Evolutionary conservation across 1,140 invertebrate species (phyloP), one percentile per base, ranked within the genome.

Genomic region (Stegodyphus mimosarum): DNA sequence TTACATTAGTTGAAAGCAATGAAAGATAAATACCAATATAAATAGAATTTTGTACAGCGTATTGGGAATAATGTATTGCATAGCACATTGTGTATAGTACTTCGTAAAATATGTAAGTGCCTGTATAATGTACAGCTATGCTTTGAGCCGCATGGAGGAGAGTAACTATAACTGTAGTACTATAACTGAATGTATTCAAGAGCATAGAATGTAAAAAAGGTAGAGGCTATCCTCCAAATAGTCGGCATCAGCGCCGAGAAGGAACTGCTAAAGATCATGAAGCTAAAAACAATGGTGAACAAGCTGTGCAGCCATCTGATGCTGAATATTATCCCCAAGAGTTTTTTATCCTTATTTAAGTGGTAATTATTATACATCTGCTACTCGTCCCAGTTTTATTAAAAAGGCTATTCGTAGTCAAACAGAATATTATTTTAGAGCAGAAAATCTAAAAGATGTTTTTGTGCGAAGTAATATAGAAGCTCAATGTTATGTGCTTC

Each of bases 381-480:
- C 55, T 9, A 15, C 55, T 9, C 9, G 9, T 9, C 9, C 1
- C 9, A 60, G 15, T 11, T 9, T 11, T 9, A 11, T 60, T 11
- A 60, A 60, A 60, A 60, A 60, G 55, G 55, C 55, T 15, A 60
- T 60, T 15, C 55, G 55, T 15, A 60, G 15, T 60, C 55, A 60
- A 15, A 60, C 5, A 90, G 98, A 99, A 92, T 99, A 99, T 91
- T 99, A 99, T 93, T 99, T 99, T 92, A 98, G 97, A 89, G 94
- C 95, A 88, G 97, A 99, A 88, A 99, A 99, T 92, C 92, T 99
- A 88, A 94, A 95, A 88, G 98, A 99, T 90, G 97, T 98, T 91
- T 99, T 98, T 91, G 92, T 99, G 87, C 93, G 98, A 78, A 93
- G 97, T 83, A 98, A 98, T 93, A 99, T 99, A 98, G 95, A 98